Base-by-base conservation (phyloP, 1,140 invertebrate genomes). In the Polypedilum vanderplanki region DNA sequence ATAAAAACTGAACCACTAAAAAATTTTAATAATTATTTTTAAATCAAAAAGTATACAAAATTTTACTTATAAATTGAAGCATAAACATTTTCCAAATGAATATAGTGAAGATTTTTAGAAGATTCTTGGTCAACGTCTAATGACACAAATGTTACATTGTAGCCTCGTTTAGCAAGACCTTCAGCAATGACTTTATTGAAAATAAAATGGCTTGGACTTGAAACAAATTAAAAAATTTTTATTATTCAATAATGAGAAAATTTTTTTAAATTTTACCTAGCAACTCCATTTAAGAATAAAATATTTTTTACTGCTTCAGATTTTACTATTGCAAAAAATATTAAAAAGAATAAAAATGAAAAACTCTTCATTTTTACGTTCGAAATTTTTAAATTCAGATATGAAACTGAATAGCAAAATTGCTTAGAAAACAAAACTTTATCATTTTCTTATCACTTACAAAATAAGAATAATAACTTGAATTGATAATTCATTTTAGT, bases 101-200 rank as follows among this genome's bases (percentile, higher is more conserved):
- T 75, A 8, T 75, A 73, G 40, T 75, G 64, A 18, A 75, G 73
- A 15, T 41, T 41, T 12, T 15, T 10, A 1, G 33, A 20, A 2
- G 64, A n/a, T 40, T 75, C 41, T 41, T 70, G 17, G 7, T 40
- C 64, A 10, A 70, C 65, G 17, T 41, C 40, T 17, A 7, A 76
- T 75, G 76, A 77, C n/a, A 79, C 73, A 41, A 75, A 74, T n/a
- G 79, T 79, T 8, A 79, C 75, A 41, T 79, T 79, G 70, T 79
- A 78, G 5, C 78, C 78, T 40, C 70, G 76, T n/a, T 40, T 10
- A 15, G 76, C 78, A 24, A 79, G 33, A 22, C 74, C 76, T 46
- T 75, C 76, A n/a, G 77, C 75, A 24, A 79, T 65, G 17, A 74
- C 73, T 41, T 33, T 64, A 41, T 75, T 75, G 12, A n/a, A 57